These are phyloP conservation scores for Macquaria australasica DNA, from an alignment of 2,113 vertebrate genomes.

Conservation along the genomic window DNA sequence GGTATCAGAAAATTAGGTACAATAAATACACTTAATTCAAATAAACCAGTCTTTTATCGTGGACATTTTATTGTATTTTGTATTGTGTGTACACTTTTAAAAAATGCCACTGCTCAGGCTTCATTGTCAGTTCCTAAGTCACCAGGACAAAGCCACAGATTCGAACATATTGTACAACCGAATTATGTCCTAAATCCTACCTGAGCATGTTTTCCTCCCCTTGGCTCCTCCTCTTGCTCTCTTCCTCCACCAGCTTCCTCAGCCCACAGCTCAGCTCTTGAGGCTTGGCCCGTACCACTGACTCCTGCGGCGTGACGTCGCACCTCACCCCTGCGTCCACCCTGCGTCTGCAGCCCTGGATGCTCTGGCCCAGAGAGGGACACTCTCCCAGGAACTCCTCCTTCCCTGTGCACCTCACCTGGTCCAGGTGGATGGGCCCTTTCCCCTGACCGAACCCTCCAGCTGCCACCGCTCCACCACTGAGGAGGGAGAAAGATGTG, in stretches of 20 bases:
- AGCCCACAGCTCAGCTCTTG: conserved; percentile 80
- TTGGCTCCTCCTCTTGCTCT: conserved; percentile 84
- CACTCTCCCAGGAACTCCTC: conserved; percentile 89
- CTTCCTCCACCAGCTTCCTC: conserved; percentile 79
- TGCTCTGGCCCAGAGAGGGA: conserved; percentile 79
- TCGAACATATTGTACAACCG: no score
- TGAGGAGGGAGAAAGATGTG: conserved; percentile 57
- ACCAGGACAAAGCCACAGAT: background rate
- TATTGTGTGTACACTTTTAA: background rate
- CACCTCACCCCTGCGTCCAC: conserved; percentile 90
- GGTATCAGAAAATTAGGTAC: no score
- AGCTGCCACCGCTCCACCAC: conserved; percentile 86
- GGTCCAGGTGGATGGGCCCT: conserved; percentile 88
- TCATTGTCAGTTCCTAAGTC: background rate
- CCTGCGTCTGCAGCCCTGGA: conserved; percentile 86
- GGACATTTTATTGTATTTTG: background rate
- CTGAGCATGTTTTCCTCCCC: conserved; percentile 83
- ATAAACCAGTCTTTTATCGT: background rate
- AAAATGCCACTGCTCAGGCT: background rate
- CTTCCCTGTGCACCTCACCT: conserved; percentile 89
- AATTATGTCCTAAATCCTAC: conserved; percentile 50
- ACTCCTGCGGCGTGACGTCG: conserved; percentile 78
- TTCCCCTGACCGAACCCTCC: conserved; percentile 88
- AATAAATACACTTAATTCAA: background rate
- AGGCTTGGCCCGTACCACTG: conserved; percentile 29